phyloP scores from a whole-genome alignment of 64 coral and sea anemone genomes.

The Pachyseris speciosa region DNA sequence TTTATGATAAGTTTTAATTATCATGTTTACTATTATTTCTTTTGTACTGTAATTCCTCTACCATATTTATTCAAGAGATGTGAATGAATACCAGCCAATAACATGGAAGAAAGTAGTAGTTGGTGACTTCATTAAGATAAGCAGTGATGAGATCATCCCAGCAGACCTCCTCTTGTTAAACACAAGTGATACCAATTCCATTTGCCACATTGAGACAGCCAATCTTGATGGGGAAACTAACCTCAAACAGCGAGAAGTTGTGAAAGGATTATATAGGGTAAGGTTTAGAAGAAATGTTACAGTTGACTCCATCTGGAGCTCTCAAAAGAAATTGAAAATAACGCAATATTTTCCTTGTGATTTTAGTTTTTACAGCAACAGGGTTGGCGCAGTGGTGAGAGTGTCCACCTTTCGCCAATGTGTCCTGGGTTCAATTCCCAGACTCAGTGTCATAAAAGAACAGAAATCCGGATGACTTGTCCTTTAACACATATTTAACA shows the following conservation, averaged over 20 bases:
- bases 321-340: too few species aligned
- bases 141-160: slow-evolving; percentile 90
- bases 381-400: too few species aligned
- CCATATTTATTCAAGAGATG: slow-evolving; percentile 30
- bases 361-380: too few species aligned
- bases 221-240: slow-evolving; percentile 99
- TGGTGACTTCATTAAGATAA: slow-evolving; percentile 82
- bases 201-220: slow-evolving; percentile 95
- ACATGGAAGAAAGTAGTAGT: slow-evolving; percentile 90
- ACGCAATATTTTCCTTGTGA: too few species aligned
- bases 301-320: too few species aligned
- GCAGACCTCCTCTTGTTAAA: slow-evolving; percentile 85
- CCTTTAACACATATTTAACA: too few species aligned
- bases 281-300: not conserved
- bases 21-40: too few species aligned
- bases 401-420: too few species aligned
- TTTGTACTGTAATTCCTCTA: not conserved
- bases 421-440: too few species aligned
- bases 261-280: slow-evolving; percentile 83
- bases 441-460: too few species aligned
- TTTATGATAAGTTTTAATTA: too few species aligned
- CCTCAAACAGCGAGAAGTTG: slow-evolving; percentile 96
- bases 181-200: slow-evolving; percentile 82
- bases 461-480: too few species aligned
- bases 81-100: slow-evolving; percentile 53